Evolutionary conservation across 2,888 invertebrate genomes (phyloP), one percentile per base, ranked within the genome.

Genomic region (Laspeyria flexula): DNA sequence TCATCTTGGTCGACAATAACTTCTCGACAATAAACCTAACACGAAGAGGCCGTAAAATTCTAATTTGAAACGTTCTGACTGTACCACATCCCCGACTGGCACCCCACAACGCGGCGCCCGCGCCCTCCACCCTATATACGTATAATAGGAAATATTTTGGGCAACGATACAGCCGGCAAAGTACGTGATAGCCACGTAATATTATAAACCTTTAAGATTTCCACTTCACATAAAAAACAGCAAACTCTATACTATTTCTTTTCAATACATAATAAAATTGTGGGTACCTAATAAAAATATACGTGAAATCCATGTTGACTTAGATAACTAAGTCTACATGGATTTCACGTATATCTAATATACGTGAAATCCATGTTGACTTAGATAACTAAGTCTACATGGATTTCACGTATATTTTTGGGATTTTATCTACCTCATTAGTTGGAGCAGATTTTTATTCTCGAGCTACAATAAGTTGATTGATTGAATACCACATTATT

Each of bases 41-140:
- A 90, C 89, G 90, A 90, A 91, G 88, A 89, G 88, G 83, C 79
- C 82, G 85, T 90, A 88, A 90, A 90, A 91, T 81, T 89, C 88
- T 88, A 88, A 90, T 90, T 90, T 81, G 81, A 86, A 85, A 82
- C 83, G 78, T 69, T 71, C 71, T 71, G 69, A 62, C 63, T 64
- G 64, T 65, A 60, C 61, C 63, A 65, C 63, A 60, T 60, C 65
- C 55, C 60, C 56, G 53, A 41, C 67, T 53, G 67, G 68, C 72
- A 67, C 71, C 73, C 73, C 70, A 65, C 65, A 57, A 63, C 46
- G 43, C 49, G 44, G 53, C 44, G 50, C 60, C 40, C 56, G 66
- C 68, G 68, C 70, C 67, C 56, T 58, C 46, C 61, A 62, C 47
- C 65, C 64, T 51, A 59, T 44, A 49, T 62, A 56, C 48, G 43